Evolutionary conservation across 2,113 vertebrate genomes (phyloP).

Genomic region (Tupaia tana): DNA sequence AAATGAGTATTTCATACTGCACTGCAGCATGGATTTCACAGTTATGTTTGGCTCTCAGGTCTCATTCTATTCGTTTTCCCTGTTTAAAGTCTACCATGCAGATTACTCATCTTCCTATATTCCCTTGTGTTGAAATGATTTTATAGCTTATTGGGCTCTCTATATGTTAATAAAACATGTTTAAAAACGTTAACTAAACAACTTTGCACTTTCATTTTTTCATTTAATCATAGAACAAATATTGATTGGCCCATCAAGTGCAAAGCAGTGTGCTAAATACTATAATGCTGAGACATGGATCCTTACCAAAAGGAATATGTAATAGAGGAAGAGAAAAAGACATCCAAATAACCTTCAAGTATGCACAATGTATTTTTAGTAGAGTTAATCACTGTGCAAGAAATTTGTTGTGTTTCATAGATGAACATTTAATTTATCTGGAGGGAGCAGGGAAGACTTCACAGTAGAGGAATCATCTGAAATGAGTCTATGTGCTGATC

Average conservation of each 20-base stretch:
- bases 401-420: neutral
- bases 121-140: neutral
- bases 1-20: neutral
- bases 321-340: neutral
- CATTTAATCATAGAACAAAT: conserved; percentile 18
- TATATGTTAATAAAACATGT: neutral
- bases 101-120: neutral
- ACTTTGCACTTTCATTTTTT: neutral
- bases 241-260: neutral
- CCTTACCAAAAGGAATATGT: neutral
- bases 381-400: neutral
- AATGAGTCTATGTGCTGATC: neutral
- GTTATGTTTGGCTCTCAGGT: neutral
- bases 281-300: neutral
- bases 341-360: neutral
- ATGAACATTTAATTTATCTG: neutral
- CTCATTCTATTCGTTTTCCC: neutral
- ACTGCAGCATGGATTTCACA: neutral
- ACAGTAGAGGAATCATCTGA: neutral
- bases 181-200: conserved; percentile 13
- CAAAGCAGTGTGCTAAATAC: neutral
- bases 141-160: conserved; percentile 5
- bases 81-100: neutral
- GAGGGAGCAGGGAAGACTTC: neutral
- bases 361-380: neutral